Percentiles rank a stretch among this genome's conserved stretches.
Evolutionary conservation across 2,888 invertebrate genomes (phyloP).

Genomic region (Agelastica alni): DNA sequence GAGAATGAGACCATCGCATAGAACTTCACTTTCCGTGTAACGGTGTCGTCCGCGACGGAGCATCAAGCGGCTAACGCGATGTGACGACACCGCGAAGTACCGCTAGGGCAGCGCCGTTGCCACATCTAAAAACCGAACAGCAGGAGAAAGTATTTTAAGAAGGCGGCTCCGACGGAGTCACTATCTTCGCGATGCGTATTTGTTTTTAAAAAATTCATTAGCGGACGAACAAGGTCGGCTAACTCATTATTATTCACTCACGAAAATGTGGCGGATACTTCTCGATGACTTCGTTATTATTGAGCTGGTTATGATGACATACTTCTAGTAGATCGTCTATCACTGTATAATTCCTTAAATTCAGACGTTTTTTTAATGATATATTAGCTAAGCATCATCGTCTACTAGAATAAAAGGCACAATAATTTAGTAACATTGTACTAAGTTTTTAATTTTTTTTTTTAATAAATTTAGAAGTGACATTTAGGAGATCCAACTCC

Average conservation of each 20-base stretch:
- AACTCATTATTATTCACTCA: neutral
- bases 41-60: conserved; percentile 38
- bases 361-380: no score
- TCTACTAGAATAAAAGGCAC: no score
- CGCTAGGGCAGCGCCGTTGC: conserved; percentile 35
- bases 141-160: conserved; percentile 26
- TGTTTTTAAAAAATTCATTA: conserved; percentile 15
- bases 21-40: conserved; percentile 54
- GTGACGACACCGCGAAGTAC: conserved; percentile 39
- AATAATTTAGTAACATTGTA: no score
- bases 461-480: no score
- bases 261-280: neutral
- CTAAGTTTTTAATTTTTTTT: no score
- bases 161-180: conserved; percentile 6
- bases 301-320: no score
- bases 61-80: conserved; percentile 14
- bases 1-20: conserved; percentile 50
- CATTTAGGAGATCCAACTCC: no score
- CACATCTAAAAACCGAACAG: conserved; percentile 7
- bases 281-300: no score
- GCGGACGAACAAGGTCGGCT: conserved; percentile 19
- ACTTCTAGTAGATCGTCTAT: no score
- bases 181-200: conserved; percentile 8
- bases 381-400: no score
- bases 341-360: no score